Percentiles rank a stretch among this genome's conserved stretches.
These are phyloP conservation scores for Zingel zingel DNA, from an alignment of 2,113 vertebrate genomes.

Conservation along the genomic window DNA sequence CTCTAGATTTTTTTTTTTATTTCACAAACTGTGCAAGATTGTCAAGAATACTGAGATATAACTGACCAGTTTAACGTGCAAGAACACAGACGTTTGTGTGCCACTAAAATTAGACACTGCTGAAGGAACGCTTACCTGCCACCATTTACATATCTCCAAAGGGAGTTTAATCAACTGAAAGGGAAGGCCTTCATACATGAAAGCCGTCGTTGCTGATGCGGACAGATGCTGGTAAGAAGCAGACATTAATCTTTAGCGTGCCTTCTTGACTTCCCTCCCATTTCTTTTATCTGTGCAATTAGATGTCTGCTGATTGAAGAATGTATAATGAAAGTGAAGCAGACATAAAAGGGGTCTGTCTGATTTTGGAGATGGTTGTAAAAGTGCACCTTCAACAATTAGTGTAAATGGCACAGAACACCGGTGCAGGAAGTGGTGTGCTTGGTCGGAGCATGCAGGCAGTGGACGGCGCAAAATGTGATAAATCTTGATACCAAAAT, in stretches of 20 bases:
- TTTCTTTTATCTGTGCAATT: conserved; percentile 5
- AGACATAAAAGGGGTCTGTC: neutral
- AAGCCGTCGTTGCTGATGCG: conserved; percentile 20
- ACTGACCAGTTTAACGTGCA: neutral
- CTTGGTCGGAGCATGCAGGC: neutral
- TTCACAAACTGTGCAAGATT: neutral
- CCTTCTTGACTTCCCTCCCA: neutral
- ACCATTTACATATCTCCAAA: conserved; percentile 6
- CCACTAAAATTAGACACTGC: neutral
- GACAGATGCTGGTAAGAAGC: conserved; percentile 11
- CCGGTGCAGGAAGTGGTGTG: rapidly evolving
- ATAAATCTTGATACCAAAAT: neutral
- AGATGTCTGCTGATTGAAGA: conserved; percentile 30
- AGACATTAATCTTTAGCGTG: neutral
- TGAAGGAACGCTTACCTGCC: neutral
- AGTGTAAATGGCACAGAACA: no score
- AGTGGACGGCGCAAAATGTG: neutral
- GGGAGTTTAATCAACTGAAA: conserved; percentile 42
- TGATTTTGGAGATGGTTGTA: neutral
- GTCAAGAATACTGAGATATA: neutral
- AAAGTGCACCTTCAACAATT: neutral
- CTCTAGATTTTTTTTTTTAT: neutral
- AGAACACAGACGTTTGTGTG: neutral
- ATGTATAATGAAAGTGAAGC: conserved; percentile 10
- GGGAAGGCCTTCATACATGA: conserved; percentile 12